Evolutionary conservation across 2,113 vertebrate species (phyloP), one percentile per base, ranked within the genome.

Genomic region (Saccopteryx leptura): DNA sequence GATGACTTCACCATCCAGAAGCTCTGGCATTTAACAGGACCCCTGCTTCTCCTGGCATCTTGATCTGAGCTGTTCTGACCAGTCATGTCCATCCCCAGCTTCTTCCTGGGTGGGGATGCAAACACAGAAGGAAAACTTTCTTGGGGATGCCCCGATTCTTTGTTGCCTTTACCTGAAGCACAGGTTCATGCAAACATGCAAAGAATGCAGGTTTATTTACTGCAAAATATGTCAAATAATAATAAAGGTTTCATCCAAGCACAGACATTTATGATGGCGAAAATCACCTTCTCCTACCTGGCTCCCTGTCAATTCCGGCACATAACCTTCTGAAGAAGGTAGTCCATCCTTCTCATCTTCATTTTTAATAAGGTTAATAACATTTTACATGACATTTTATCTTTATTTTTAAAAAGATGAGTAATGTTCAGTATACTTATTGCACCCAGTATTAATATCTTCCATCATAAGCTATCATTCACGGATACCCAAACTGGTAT

Each of bases 331-430:
- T 78, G 79, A 82, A 74, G 8, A 68, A 87, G 2, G 21, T 23
- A 58, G 31, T 24, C 61, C 58, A 19, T 7, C 26, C 14, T 66
- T 69, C 33, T 74, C 65, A 28, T 14, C 26, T 79, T 90, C 50
- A 56, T 74, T 92, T 89, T 63, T 33, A 79, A 74, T 26, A 81
- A 33, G 79, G 81, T 66, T 31, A 50, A 63, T 68, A 87, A 78
- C 14, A 9, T n/a, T 28, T 78, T 21, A n/a, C 50, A 21, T 3
- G 39, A 56, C 21, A 28, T 18, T 9, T 56, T 56, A 78, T 17
- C 52, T 56, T 17, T 19, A 52, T 85, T 95, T 87, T 52, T 31
- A 81, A 80, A 26, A 83, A 63, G 88, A 89, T 61, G 21, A 39
- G 52, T 63, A 82, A 72, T 5, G 1, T 39, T 26, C 5, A 12